These are phyloP conservation scores for Isaurus tuberculatus DNA, from an alignment of 92 coral and sea anemone species.

Conservation along the genomic window DNA sequence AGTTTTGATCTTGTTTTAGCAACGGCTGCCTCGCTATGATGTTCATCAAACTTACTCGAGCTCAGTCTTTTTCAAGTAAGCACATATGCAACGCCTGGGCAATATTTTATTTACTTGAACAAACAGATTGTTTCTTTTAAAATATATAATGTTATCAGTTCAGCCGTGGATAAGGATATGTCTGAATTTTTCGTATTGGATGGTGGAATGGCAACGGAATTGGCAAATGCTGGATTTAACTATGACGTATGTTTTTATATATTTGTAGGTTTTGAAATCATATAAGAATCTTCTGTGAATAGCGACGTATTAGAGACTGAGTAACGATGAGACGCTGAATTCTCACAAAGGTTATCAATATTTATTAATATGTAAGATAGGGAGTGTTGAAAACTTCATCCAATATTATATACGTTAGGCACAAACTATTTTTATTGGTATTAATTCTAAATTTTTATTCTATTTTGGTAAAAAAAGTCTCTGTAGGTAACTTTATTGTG, in stretches of 20 bases:
- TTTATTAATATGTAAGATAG: too few species aligned
- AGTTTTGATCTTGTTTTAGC: slow-evolving; percentile 78
- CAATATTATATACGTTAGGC: too few species aligned
- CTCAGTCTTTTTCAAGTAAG: slow-evolving; percentile 38
- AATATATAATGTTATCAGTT: neutral
- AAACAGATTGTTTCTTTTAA: neutral
- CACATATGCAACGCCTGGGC: slow-evolving; percentile 23
- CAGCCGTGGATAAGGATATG: neutral
- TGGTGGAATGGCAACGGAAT: slow-evolving; percentile 86
- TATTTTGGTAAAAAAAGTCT: too few species aligned
- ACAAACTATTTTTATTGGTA: too few species aligned
- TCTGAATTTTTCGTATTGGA: slow-evolving; percentile 60
- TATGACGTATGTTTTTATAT: neutral
- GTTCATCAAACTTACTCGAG: slow-evolving; percentile 40
- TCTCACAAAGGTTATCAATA: too few species aligned
- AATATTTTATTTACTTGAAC: neutral
- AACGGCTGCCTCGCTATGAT: slow-evolving; percentile 79
- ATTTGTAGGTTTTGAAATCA: neutral
- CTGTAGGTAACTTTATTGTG: too few species aligned
- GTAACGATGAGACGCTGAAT: too few species aligned
- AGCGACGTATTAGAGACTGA: too few species aligned
- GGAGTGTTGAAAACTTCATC: too few species aligned
- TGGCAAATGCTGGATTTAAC: slow-evolving; percentile 56
- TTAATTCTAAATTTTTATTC: too few species aligned
- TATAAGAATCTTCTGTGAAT: too few species aligned